phyloP scores from a whole-genome alignment of 2,797 vertebrate species.

The Uromys caudimaculatus region DNA sequence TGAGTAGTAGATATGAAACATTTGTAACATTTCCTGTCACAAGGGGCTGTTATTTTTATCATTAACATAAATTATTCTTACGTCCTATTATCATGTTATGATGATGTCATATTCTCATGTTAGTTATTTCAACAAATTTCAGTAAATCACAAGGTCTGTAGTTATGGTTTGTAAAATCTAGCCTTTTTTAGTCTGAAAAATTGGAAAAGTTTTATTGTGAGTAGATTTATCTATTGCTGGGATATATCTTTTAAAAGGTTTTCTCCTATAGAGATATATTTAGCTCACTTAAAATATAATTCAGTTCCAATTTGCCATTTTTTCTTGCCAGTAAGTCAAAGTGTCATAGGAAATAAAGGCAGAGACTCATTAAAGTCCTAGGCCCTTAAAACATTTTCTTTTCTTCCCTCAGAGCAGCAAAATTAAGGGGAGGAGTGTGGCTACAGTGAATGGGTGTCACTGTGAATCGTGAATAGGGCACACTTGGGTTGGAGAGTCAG shows the following conservation, averaged over 20 bases:
- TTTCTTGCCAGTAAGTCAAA: slow-evolving; percentile 83
- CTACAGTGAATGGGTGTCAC: slow-evolving; percentile 36
- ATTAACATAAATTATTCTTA: slow-evolving; percentile 75
- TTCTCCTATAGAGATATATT: slow-evolving; percentile 78
- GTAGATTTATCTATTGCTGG: slow-evolving; percentile 76
- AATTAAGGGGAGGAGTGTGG: not conserved
- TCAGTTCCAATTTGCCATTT: slow-evolving; percentile 79
- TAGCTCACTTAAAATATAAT: slow-evolving; percentile 82
- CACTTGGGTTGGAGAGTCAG: not conserved
- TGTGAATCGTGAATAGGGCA: not conserved
- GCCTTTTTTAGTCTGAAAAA: slow-evolving; percentile 53
- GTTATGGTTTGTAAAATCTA: slow-evolving; percentile 18
- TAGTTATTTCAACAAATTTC: slow-evolving; percentile 35
- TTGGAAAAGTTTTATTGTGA: slow-evolving; percentile 67
- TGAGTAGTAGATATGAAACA: not conserved
- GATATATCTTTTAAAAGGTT: slow-evolving; percentile 78
- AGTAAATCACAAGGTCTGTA: not conserved
- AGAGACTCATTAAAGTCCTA: slow-evolving; percentile 57
- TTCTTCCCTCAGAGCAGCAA: not conserved
- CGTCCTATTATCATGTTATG: slow-evolving; percentile 63
- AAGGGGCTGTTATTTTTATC: slow-evolving; percentile 67
- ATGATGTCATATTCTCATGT: slow-evolving; percentile 2
- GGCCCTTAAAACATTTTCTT: slow-evolving; percentile 22
- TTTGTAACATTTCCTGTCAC: not conserved
- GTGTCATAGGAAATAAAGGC: slow-evolving; percentile 75